Percentiles rank a stretch among this genome's conserved stretches.
Conservation (phyloP, 2,888 invertebrate species). For the Cistogaster globosa region DNA sequence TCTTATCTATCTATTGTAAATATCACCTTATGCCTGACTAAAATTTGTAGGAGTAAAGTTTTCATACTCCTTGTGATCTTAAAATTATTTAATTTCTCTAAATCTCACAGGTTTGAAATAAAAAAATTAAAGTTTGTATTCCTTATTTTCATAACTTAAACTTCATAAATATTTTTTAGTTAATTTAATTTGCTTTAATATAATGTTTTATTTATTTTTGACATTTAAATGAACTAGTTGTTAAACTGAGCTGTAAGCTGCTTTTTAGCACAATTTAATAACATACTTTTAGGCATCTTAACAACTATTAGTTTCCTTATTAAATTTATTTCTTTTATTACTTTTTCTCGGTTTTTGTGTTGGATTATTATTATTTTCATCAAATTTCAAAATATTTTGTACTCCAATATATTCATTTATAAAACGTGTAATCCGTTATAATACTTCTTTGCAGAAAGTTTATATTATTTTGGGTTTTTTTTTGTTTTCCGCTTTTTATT, state of each 20-base stretch:
- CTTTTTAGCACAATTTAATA: neutral
- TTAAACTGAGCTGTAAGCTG: neutral
- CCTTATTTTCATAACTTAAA: too few species aligned
- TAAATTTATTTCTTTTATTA: neutral
- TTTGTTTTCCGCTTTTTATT: neutral
- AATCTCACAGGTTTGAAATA: too few species aligned
- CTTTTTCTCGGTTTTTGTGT: neutral
- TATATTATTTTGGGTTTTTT: neutral
- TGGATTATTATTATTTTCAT: slow-evolving; percentile 6
- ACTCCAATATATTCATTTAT: neutral
- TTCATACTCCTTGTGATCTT: too few species aligned
- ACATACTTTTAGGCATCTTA: neutral
- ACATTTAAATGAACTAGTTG: neutral
- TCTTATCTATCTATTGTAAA: too few species aligned
- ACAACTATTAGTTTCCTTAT: neutral
- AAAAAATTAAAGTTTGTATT: too few species aligned
- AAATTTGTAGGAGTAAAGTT: too few species aligned
- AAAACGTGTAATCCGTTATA: slow-evolving; percentile 8
- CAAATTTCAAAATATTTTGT: slow-evolving; percentile 1
- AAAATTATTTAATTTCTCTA: too few species aligned
- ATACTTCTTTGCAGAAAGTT: neutral
- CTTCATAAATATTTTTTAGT: too few species aligned
- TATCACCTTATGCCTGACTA: too few species aligned
- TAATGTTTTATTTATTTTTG: too few species aligned
- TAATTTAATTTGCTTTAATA: too few species aligned